Evolutionary conservation across 2,888 invertebrate genomes (phyloP).

Genomic region (Caenorhabditis sinica): DNA sequence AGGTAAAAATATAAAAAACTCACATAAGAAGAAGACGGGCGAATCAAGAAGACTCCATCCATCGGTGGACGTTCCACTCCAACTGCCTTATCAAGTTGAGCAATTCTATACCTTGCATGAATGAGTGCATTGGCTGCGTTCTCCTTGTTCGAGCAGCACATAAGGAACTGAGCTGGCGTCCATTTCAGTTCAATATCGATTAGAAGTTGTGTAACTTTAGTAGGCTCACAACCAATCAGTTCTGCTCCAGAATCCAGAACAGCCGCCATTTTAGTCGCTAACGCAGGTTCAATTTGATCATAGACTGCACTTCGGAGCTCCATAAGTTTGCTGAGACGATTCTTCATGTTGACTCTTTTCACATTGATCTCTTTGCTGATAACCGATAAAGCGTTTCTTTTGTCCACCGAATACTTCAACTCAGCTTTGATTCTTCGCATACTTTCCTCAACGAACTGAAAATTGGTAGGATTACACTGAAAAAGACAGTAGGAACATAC

Average conservation of each 20-base stretch:
- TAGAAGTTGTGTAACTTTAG: slow-evolving; percentile 63
- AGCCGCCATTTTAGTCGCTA: slow-evolving; percentile 19
- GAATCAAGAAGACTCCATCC: slow-evolving; percentile 95
- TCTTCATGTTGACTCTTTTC: slow-evolving; percentile 37
- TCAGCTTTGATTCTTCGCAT: slow-evolving; percentile 53
- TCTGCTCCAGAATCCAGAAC: slow-evolving; percentile 46
- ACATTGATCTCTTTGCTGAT: slow-evolving; percentile 45
- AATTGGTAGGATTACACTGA: neutral
- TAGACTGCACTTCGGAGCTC: slow-evolving; percentile 37
- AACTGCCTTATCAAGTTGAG: slow-evolving; percentile 36
- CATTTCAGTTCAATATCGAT: slow-evolving; percentile 65
- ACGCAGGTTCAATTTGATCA: slow-evolving; percentile 34
- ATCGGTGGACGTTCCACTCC: slow-evolving; percentile 54
- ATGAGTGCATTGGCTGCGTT: slow-evolving; percentile 64
- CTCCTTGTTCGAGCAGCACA: slow-evolving; percentile 70
- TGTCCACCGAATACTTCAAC: slow-evolving; percentile 4
- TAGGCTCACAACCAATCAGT: slow-evolving; percentile 52
- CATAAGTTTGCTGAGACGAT: slow-evolving; percentile 39
- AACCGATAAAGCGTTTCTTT: slow-evolving; percentile 30
- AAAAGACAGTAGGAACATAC: slow-evolving; percentile 22
- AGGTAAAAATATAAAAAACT: neutral
- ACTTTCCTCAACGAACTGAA: slow-evolving; percentile 55
- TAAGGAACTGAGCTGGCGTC: slow-evolving; percentile 67
- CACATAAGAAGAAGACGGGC: slow-evolving; percentile 88
- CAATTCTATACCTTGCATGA: slow-evolving; percentile 85